Percentiles rank a stretch among this genome's conserved stretches.
phyloP scores from a whole-genome alignment of 1,140 invertebrate genomes.

The Atopsyche davidsoni region DNA sequence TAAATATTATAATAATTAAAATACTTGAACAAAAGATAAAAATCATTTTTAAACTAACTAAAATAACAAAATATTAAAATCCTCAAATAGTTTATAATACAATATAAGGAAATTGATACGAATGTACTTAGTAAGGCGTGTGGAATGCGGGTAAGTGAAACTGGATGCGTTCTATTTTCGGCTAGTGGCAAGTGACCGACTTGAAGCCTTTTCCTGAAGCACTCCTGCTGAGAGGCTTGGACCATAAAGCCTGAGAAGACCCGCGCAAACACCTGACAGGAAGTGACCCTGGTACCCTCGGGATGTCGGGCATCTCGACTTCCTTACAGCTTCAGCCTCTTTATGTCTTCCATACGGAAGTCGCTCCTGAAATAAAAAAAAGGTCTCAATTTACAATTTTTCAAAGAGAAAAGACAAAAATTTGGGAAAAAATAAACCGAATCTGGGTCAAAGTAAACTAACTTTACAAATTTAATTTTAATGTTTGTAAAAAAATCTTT shows the following conservation, averaged over 20 bases:
- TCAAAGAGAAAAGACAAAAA: slow-evolving; percentile 1
- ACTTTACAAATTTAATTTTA: slow-evolving; percentile 3
- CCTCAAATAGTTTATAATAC: too few species aligned
- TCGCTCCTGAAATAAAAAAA: slow-evolving; percentile 24
- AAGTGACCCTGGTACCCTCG: too few species aligned
- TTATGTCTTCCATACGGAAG: slow-evolving; percentile 23
- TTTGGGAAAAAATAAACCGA: slow-evolving; percentile 2
- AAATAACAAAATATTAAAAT: too few species aligned
- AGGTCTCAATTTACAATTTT: slow-evolving; percentile 7
- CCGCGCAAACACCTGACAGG: too few species aligned
- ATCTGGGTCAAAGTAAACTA: neutral
- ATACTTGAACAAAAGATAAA: too few species aligned
- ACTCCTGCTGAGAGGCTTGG: too few species aligned
- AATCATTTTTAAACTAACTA: too few species aligned
- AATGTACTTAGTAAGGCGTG: too few species aligned
- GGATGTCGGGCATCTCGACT: neutral
- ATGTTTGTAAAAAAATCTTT: too few species aligned
- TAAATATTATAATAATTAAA: too few species aligned
- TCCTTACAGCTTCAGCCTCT: slow-evolving; percentile 17
- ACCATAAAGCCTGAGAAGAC: too few species aligned
- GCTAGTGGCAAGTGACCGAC: neutral
- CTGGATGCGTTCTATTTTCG: neutral
- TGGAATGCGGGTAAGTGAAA: neutral
- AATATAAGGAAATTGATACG: too few species aligned
- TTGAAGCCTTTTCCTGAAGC: neutral